phyloP scores from a whole-genome alignment of 2,113 vertebrate genomes.

The Apistogramma diplotaenia region DNA sequence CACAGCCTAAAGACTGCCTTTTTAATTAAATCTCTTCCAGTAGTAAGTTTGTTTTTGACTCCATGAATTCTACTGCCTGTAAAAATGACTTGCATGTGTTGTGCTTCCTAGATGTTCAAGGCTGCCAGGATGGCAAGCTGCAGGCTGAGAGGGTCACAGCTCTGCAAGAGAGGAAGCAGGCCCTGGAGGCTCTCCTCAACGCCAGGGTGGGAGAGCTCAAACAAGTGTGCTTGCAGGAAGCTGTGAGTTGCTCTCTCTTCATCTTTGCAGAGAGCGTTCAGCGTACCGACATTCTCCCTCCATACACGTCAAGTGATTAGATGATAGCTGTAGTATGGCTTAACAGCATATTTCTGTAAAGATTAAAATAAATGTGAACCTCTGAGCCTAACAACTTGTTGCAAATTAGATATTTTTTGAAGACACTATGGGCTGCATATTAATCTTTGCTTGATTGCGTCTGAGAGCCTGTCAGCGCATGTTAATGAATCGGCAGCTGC shows the following conservation, averaged over 20 bases:
- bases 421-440: background rate
- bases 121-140: constrained; percentile 79
- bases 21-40: background rate
- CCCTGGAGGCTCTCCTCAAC: constrained; percentile 82
- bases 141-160: constrained; percentile 80
- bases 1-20: background rate
- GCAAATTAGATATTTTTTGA: background rate
- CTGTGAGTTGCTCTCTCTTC: constrained; percentile 72
- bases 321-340: background rate
- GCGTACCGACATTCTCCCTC: background rate
- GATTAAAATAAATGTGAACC: background rate
- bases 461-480: constrained; percentile 16
- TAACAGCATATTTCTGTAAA: background rate
- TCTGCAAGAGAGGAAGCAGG: constrained; percentile 82
- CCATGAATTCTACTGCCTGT: background rate
- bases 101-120: constrained; percentile 62
- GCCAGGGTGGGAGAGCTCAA: constrained; percentile 84
- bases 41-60: background rate
- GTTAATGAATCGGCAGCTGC: constrained; percentile 30
- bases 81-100: background rate
- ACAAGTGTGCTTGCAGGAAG: constrained; percentile 86
- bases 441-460: background rate
- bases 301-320: background rate
- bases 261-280: background rate
- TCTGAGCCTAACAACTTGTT: background rate